A percentile compares a stretch with the other conserved stretches of the same genome.
phyloP scores from a whole-genome alignment of 2,888 invertebrate genomes.

The Rhodophaea formosa region DNA sequence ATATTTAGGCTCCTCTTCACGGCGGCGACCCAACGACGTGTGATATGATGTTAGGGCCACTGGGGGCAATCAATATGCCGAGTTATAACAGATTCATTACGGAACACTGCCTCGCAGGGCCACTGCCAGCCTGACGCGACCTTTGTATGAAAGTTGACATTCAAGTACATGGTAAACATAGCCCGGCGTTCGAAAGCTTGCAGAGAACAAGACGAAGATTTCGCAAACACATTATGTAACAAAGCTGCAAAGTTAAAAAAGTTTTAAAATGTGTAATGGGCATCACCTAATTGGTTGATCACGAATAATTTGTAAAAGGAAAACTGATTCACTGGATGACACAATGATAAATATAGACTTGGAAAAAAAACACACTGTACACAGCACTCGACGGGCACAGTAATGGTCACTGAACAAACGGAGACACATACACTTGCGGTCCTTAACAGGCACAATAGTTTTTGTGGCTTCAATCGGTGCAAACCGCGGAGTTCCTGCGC shows the following conservation, averaged over 20 bases:
- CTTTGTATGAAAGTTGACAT: constrained; percentile 50
- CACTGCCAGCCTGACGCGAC: constrained; percentile 49
- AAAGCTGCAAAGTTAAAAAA: constrained; percentile 37
- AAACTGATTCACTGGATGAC: neutral
- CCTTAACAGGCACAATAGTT: constrained; percentile 23
- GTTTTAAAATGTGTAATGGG: constrained; percentile 21
- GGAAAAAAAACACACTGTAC: constrained; percentile 29
- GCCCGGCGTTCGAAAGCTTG: constrained; percentile 42
- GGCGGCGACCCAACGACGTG: constrained; percentile 54
- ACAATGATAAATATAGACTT: neutral
- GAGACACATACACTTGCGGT: constrained; percentile 32
- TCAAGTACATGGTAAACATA: constrained; percentile 34
- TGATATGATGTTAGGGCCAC: constrained; percentile 56
- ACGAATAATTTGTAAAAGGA: neutral
- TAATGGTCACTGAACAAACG: constrained; percentile 21
- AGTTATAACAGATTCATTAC: constrained; percentile 56
- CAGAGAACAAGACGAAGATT: constrained; percentile 28
- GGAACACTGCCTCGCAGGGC: constrained; percentile 51
- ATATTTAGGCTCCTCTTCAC: constrained; percentile 64
- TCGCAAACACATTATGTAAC: constrained; percentile 37
- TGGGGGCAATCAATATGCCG: constrained; percentile 55
- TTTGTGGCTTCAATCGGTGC: constrained; percentile 44
- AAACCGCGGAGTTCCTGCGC: constrained; percentile 67
- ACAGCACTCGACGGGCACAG: constrained; percentile 22
- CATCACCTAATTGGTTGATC: constrained; percentile 7